These are phyloP conservation scores for Andrena bicolor DNA, from an alignment of 2,888 invertebrate genomes.

Conservation along the genomic window DNA sequence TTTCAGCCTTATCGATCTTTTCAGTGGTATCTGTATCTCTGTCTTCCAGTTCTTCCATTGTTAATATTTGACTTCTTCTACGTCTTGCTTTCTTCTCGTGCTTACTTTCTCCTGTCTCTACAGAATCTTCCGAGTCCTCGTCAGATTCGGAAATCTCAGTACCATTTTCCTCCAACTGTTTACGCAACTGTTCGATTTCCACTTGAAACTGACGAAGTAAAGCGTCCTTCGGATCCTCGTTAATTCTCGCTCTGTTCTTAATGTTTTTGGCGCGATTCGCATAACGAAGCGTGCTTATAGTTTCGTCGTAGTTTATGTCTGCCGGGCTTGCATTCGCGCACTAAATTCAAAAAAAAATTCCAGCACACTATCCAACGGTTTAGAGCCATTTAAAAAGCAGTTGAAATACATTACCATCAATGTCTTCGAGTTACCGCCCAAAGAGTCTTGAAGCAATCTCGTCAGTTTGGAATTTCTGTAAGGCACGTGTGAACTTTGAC, in stretches of 20 bases:
- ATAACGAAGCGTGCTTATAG: constrained; percentile 97
- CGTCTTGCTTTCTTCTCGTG: constrained; percentile 82
- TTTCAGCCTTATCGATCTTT: constrained; percentile 86
- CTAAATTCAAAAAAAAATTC: constrained; percentile 84
- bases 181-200: constrained; percentile 96
- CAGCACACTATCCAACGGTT: neutral
- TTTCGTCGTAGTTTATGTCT: constrained; percentile 98
- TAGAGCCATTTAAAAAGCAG: neutral
- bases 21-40: constrained; percentile 85
- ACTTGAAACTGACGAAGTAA: constrained; percentile 97
- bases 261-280: constrained; percentile 99
- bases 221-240: constrained; percentile 99
- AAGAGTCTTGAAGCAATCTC: constrained; percentile 96
- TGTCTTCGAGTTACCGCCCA: constrained; percentile 98
- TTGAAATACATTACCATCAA: constrained; percentile 89
- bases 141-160: constrained; percentile 81
- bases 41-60: constrained; percentile 87
- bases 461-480: constrained; percentile 99
- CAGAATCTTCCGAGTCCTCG: constrained; percentile 80
- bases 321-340: constrained; percentile 99
- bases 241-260: constrained; percentile 97
- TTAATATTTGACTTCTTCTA: constrained; percentile 83
- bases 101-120: constrained; percentile 75
- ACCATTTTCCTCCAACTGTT: constrained; percentile 91
- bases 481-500: constrained; percentile 98